Evolutionary conservation across 2,888 invertebrate genomes (phyloP).

Genomic region (Catocala fraxini): DNA sequence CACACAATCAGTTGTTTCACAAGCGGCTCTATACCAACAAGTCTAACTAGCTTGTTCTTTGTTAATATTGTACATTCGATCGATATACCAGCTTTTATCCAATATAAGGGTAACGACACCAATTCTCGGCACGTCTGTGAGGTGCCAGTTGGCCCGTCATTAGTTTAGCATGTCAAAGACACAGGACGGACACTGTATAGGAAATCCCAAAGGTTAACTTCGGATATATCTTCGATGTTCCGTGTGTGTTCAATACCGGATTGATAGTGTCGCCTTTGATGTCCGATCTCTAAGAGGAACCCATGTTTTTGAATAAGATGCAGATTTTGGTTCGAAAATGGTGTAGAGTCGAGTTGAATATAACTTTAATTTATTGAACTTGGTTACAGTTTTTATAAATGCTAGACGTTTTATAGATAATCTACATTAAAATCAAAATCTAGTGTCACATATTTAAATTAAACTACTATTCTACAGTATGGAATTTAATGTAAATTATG

Average conservation of each 20-base stretch:
- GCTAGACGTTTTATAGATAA: too few relatives aligned
- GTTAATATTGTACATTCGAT: background rate
- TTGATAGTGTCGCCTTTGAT: constrained; percentile 11
- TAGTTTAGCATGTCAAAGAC: constrained; percentile 59
- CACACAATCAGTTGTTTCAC: too few relatives aligned
- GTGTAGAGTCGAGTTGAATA: too few relatives aligned
- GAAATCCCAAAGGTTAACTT: constrained; percentile 34
- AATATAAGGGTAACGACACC: constrained; percentile 41
- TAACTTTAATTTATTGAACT: too few relatives aligned
- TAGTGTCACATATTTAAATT: too few relatives aligned
- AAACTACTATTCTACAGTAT: too few relatives aligned
- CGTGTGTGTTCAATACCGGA: constrained; percentile 9
- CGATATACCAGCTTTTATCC: constrained; percentile 39
- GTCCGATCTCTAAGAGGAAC: constrained; percentile 1
- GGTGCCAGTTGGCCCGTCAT: constrained; percentile 43
- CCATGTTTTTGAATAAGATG: constrained; percentile 1
- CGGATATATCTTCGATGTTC: constrained; percentile 7
- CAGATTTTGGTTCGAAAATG: background rate
- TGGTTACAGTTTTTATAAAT: too few relatives aligned
- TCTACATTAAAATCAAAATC: too few relatives aligned
- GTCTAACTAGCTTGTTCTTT: too few relatives aligned
- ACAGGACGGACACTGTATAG: constrained; percentile 29
- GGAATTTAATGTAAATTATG: too few relatives aligned
- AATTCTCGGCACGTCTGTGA: constrained; percentile 44
- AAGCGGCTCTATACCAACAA: too few relatives aligned